Evolutionary conservation across 2,113 vertebrate genomes (phyloP).

Genomic region (Nothocercus julius): DNA sequence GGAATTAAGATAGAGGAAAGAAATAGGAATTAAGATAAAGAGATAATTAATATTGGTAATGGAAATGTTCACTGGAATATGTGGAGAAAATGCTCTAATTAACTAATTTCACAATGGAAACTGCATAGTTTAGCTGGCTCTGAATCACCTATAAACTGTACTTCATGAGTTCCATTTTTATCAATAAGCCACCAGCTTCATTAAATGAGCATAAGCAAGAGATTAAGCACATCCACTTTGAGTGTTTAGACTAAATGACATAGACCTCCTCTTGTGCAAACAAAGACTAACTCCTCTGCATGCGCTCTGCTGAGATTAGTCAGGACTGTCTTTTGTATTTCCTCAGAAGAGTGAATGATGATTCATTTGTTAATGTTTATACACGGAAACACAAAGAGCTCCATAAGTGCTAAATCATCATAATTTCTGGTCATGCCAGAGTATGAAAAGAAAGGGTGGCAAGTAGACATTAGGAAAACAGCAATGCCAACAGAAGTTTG

Average conservation of each 20-base stretch:
- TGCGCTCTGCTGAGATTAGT: accelerated
- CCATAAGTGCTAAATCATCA: not conserved
- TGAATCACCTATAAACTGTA: not conserved
- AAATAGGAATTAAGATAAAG: not conserved
- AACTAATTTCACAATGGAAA: not conserved
- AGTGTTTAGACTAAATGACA: not conserved
- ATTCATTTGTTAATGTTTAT: not conserved
- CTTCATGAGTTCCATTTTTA: not conserved
- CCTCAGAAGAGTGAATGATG: not conserved
- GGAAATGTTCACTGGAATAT: not conserved
- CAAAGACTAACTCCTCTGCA: not conserved
- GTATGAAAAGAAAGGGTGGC: not conserved
- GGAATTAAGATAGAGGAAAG: too few relatives aligned
- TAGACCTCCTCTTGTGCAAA: not conserved
- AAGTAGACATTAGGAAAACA: not conserved
- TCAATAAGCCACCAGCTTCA: not conserved
- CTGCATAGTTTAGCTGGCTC: not conserved
- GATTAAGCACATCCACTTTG: not conserved
- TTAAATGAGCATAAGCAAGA: not conserved
- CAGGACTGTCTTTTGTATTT: not conserved
- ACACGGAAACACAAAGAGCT: not conserved
- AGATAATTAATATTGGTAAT: not conserved
- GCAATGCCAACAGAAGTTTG: not conserved
- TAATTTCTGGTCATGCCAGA: not conserved
- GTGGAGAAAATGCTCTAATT: not conserved